Base-by-base conservation (phyloP, 2,888 invertebrate species). In the Arenicola marina region DNA sequence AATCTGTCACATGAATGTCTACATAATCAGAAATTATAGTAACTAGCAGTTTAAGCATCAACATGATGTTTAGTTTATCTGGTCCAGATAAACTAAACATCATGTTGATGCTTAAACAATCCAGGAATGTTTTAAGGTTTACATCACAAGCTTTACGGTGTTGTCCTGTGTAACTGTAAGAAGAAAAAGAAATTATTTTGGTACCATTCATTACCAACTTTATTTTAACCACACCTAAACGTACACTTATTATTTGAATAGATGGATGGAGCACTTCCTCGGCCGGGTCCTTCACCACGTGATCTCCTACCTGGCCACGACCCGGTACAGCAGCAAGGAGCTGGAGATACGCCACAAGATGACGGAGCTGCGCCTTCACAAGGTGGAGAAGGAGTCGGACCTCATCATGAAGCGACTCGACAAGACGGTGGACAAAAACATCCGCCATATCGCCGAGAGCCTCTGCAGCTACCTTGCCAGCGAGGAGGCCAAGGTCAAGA, bases 401-500 rank as follows among this genome's bases (percentile, higher is more conserved):
- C 33, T 61, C 28, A 64, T 64, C 45, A 63, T 66, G 63, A 61
- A 63, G 38, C 29, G 51, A 24, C 56, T 66, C 18, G 62, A 63
- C 33, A 64, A 61, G 33, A 53, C 54, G 29, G 48, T 66, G 3
- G 58, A 63, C 44, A 57, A 66, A 34, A 56, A 55, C 45, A 56
- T 61, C 28, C 28, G 24, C 18, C 4, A 18, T 4, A 26, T 57
- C 7, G 33, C 45, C 3, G 4, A 34, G 26, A 51, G 58, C 24
- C 56, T 66, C 21, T 46, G 54, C 15, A 46, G 56, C n/a, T 61
- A 56, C 43, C 56, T 66, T 24, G 31, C 51, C 28, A 57, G 33
- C 7, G 51, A 57, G 32, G 51, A 57, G 21, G 61, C 63, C 32
- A 51, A 48, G 51, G 44, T 31, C 24, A 45, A 48, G 32, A 58